phyloP scores from a whole-genome alignment of 2,113 vertebrate species.

The Grammomys surdaster region DNA sequence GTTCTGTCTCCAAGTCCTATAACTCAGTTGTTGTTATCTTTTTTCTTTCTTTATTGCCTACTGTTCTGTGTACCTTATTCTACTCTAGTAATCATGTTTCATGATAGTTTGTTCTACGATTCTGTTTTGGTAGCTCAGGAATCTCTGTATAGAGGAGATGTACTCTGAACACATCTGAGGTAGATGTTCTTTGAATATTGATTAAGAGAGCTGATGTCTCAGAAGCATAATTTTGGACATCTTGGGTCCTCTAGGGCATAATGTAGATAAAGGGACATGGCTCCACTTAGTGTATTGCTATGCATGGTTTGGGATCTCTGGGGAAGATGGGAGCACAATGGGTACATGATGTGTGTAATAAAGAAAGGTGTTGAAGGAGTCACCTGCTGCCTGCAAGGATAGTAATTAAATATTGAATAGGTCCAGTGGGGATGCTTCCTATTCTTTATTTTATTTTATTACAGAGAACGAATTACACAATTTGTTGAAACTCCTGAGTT shows the following conservation, averaged over 20 bases:
- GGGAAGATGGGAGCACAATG: background rate
- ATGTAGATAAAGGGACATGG: background rate
- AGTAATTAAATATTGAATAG: background rate
- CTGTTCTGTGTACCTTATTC: background rate
- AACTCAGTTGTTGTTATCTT: background rate
- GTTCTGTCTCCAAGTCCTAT: background rate
- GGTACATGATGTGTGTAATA: background rate
- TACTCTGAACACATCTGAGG: background rate
- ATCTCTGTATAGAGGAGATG: background rate
- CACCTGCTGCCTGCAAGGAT: background rate
- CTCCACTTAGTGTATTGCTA: background rate
- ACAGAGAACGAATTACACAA: background rate
- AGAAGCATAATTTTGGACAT: background rate
- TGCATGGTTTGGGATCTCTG: background rate
- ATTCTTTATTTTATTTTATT: constrained; percentile 27
- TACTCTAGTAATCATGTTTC: background rate
- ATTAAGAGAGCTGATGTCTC: background rate
- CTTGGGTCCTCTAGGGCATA: background rate
- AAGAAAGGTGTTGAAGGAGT: background rate
- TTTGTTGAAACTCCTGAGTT: constrained; percentile 37
- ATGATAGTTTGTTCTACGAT: background rate
- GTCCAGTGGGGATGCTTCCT: background rate
- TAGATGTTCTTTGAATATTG: background rate
- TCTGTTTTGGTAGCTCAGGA: background rate
- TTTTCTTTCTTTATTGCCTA: background rate